Percentiles rank a stretch among this genome's conserved stretches.
Conservation (phyloP, 1,140 invertebrate species). For the Pogonognathellus flavescens region DNA sequence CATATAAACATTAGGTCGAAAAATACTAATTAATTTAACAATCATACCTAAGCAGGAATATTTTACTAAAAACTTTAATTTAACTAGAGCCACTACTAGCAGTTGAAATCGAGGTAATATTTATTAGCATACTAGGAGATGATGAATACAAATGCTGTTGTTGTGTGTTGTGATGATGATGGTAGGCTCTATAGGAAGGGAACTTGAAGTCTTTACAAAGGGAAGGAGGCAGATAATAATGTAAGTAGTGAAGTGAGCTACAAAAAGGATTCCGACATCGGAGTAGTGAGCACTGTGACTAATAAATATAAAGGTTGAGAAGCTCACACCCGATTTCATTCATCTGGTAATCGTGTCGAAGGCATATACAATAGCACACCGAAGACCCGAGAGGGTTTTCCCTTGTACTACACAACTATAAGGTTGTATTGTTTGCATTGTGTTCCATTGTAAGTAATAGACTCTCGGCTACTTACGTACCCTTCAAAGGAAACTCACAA, state of each 20-base stretch:
- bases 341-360: slow-evolving; percentile 17
- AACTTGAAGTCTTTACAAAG: not conserved
- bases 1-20: too few relatives aligned
- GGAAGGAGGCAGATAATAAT: not conserved
- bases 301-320: not conserved
- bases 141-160: not conserved
- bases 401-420: not conserved
- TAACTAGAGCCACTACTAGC: too few relatives aligned
- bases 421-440: slow-evolving; percentile 6
- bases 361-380: not conserved
- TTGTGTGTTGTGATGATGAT: not conserved
- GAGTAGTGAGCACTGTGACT: not conserved
- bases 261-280: slow-evolving; percentile 23
- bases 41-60: too few relatives aligned
- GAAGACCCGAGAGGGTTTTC: not conserved
- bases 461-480: slow-evolving; percentile 10
- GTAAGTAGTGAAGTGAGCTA: slow-evolving; percentile 16
- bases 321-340: slow-evolving; percentile 46
- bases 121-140: too few relatives aligned
- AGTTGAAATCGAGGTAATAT: too few relatives aligned
- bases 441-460: slow-evolving; percentile 29
- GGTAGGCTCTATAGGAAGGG: not conserved
- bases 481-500: not conserved
- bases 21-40: too few relatives aligned
- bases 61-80: too few relatives aligned